Base-by-base conservation (phyloP, 1,140 invertebrate genomes). In the Lepidurus arcticus region DNA sequence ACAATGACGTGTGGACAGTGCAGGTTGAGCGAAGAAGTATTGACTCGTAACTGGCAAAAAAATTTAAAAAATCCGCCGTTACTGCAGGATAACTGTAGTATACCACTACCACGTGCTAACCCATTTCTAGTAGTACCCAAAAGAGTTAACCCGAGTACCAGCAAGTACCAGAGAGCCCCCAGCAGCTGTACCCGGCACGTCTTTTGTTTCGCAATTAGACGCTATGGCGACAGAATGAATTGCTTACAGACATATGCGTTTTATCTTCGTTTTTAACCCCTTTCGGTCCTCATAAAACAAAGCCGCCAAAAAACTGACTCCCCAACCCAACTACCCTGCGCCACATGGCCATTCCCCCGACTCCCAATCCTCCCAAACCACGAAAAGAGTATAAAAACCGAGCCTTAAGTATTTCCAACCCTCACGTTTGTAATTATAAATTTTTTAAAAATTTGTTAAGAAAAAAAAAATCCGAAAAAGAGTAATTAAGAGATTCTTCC, bases 201-300 rank as follows among this genome's bases (percentile, higher is more conserved):
- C 53, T 65, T 65, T 65, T 65, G 53, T 65, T 21, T 65, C 53
- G 53, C 53, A 65, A 65, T 65, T 65, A 65, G 53, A 65, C 1
- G 53, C 53, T 65, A 65, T 65, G 53, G 53, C 53, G 53, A 65
- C 53, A 65, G 53, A 65, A 65, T 65, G 53, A 65, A 65, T 65
- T 65, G 53, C 53, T 65, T 65, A 65, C 53, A 65, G 53, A 13
- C 53, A 4, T 21, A 13, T 21, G 8, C 53, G 6, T 21, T 65
- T n/a, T 65, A n/a, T 65, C 53, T 65, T 21, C 9, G 16, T 7
- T 65, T 65, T 65, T 65, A n/a, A 65, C 53, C 53, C 53, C 53
- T 65, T 65, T 65, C 53, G 6, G 21, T 5, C 21, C n/a, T 21
- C 53, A 65, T 65, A 65, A 65, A 65, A 65, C 53, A 65, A 65